Evolutionary conservation across 2,797 vertebrate species (phyloP).

Genomic region (Capromys pilorides): DNA sequence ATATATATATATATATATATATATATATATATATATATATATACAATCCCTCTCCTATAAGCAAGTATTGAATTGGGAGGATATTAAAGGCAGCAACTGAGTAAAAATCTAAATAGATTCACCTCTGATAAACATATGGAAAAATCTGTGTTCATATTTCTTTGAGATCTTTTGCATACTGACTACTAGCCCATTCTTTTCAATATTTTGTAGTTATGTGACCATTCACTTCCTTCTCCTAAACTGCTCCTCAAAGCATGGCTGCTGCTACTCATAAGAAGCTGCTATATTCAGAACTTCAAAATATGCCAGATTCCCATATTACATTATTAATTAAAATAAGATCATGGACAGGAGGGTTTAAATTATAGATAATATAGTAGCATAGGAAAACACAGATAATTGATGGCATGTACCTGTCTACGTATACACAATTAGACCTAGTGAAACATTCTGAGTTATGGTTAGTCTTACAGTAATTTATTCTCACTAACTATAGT

Average conservation of each 20-base stretch:
- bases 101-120: constrained; percentile 36
- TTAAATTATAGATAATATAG: constrained; percentile 59
- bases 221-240: not conserved
- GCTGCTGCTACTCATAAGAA: constrained; percentile 33
- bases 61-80: not conserved
- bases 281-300: constrained; percentile 9
- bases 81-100: constrained; percentile 22
- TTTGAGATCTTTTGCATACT: not conserved
- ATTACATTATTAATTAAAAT: constrained; percentile 57
- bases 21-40: not conserved
- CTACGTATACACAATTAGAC: constrained; percentile 61
- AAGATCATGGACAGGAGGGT: constrained; percentile 57
- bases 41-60: constrained; percentile 40
- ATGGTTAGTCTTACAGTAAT: constrained; percentile 57
- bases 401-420: constrained; percentile 50
- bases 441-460: constrained; percentile 69
- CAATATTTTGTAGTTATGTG: constrained; percentile 30
- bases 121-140: not conserved
- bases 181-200: constrained; percentile 40
- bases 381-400: constrained; percentile 58
- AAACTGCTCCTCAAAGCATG: constrained; percentile 40
- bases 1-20: not conserved
- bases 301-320: constrained; percentile 49
- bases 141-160: not conserved
- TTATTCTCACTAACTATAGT: constrained; percentile 63